Base-by-base conservation (phyloP, 2,113 vertebrate genomes). In the Sigmodon hispidus region DNA sequence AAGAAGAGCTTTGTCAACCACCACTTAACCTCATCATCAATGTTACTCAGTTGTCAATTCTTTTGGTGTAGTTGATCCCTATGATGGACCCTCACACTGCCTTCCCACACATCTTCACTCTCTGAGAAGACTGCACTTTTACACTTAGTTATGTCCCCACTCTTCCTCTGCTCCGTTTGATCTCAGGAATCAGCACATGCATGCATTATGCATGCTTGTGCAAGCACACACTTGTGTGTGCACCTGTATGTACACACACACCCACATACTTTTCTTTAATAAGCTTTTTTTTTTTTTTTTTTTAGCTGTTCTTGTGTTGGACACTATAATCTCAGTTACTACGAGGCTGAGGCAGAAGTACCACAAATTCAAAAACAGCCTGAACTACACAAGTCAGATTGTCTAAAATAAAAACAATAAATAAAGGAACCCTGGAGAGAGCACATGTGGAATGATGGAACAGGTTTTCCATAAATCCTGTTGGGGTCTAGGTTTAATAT, bases 1-100 rank as follows among this genome's bases (percentile, higher is more conserved):
- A 75, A n/a, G 26, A 63, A 2, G 7, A 61, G 61, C 16, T 16
- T 19, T 13, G 43, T 7, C 57, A 29, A n/a, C 57, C 5, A 26
- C 8, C 70, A 55, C 11, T 36, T 26, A 94, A 76, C 13, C 11
- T 85, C 50, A 73, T 6, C 12, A 70, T 77, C 24, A 88, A 0
- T 7, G 26, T 24, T 52, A 22, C 59, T 94, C 70, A 69, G 79
- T 4, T 57, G 73, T 16, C 26, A 55, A 9, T n/a, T 76, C 40
- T 10, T 36, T 43, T 16, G 31, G 8, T 40, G 85, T 8, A 67
- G 31, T 17, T 45, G 76, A 81, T n/a, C 43, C 70, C 7, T 3
- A 19, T 5, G 6, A 80, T 1, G 12, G 3, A 16, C 12, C 24
- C 52, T 2, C 36, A 12, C 7, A 1, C 15, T 80, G 11, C 21